Evolutionary conservation across 2,797 vertebrate genomes (phyloP), one percentile per base, ranked within the genome.

Genomic region (Yasuhikotakia modesta): DNA sequence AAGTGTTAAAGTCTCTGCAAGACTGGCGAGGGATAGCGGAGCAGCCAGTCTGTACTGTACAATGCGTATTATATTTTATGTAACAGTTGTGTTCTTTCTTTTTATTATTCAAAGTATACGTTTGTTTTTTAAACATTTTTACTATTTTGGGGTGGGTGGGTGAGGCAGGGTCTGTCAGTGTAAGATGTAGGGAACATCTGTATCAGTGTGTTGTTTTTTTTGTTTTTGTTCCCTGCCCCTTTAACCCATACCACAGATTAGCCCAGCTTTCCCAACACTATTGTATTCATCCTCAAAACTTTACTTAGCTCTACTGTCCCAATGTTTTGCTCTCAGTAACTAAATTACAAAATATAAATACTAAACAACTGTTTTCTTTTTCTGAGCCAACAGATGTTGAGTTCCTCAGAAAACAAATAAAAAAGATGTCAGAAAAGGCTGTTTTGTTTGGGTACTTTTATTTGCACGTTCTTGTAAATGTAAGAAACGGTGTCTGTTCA

Each of bases 61-160:
- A 93, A 91, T 92, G 90, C 87, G 89, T 92, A 92, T 92, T 92
- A 91, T 92, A 93, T 93, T 94, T 93, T 92, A 93, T 91, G 90
- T 90, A 91, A 91, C 88, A 86, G 86, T 90, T 86, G 86, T 90
- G 88, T 88, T 86, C 58, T 85, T 87, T 90, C 32, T 55, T 43
- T 77, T 76, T 82, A 80, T 64, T 76, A 73, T 66, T 78, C 52
- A 76, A 75, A 75, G 63, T 75, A 90, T 90, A 87, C 78, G 83
- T 90, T 92, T 89, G 90, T 88, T 89, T 88, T 82, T 81, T 16
- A 63, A 85, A 91, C 83, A 85, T 90, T 87, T 90, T 91, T 90
- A 89, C 87, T 91, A 87, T 91, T 88, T 90, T 91, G 60, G 86
- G 86, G 87, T 85, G 86, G 89, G 90, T 86, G 89, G 89, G 82